Evolutionary conservation across 2,797 vertebrate genomes (phyloP).

Genomic region (Acanthurus tractus): DNA sequence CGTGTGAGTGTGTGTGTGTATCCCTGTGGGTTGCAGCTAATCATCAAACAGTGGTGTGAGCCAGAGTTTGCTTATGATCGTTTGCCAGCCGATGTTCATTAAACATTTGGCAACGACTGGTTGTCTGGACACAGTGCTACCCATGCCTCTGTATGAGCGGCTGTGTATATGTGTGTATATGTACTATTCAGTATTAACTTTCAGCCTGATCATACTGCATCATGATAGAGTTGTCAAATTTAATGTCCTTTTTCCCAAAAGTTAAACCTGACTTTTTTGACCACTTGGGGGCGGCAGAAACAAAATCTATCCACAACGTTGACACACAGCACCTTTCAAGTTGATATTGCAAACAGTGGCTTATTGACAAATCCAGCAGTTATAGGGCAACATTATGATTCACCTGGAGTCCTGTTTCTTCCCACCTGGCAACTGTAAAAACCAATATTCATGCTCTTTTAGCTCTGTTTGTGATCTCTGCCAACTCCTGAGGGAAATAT

Average conservation of each 20-base stretch:
- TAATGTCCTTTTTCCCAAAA: not conserved
- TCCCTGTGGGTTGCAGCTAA: slow-evolving; percentile 75
- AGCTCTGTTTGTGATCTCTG: not conserved
- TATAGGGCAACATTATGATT: slow-evolving; percentile 1
- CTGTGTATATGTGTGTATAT: not conserved
- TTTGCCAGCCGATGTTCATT: slow-evolving; percentile 79
- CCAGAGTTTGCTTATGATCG: slow-evolving; percentile 77
- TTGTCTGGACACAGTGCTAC: slow-evolving; percentile 69
- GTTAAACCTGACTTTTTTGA: not conserved
- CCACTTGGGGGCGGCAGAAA: not conserved
- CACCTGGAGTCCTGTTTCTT: not conserved
- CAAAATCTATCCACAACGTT: not conserved
- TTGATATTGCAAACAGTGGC: not conserved
- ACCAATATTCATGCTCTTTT: not conserved
- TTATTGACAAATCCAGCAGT: not conserved
- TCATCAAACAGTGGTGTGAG: slow-evolving; percentile 76
- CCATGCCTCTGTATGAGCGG: slow-evolving; percentile 25
- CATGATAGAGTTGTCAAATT: not conserved
- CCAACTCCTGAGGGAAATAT: slow-evolving; percentile 9
- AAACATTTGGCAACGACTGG: slow-evolving; percentile 78
- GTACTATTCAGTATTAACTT: not conserved
- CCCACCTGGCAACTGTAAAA: not conserved
- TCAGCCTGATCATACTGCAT: not conserved
- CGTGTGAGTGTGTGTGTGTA: slow-evolving; percentile 43
- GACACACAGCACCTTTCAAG: not conserved